Conservation (phyloP, 2,797 vertebrate genomes). For the Acipenser ruthenus region DNA sequence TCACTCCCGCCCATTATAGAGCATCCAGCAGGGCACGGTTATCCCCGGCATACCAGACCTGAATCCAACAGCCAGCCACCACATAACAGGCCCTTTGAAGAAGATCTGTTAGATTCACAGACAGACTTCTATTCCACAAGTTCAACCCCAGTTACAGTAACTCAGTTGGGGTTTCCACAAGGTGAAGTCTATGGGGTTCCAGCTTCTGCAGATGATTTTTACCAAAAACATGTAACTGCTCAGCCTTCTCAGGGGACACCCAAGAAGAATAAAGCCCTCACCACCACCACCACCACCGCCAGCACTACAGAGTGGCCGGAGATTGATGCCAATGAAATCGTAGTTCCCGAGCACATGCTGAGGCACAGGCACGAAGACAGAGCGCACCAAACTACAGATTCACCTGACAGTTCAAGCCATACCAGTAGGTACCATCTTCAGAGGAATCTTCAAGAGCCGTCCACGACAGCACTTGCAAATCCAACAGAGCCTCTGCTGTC, state of each 20-base stretch:
- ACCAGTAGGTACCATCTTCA: no score
- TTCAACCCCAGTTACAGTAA: no score
- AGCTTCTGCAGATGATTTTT: no score
- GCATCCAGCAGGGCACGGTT: slow-evolving; percentile 1
- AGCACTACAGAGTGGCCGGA: slow-evolving; percentile 9
- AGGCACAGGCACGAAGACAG: slow-evolving; percentile 7
- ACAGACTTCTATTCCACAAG: no score
- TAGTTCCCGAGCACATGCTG: slow-evolving; percentile 4
- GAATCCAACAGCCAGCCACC: no score
- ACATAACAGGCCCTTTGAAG: no score
- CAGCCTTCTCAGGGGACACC: neutral
- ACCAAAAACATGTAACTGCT: no score
- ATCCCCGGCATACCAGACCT: no score
- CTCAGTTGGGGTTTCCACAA: no score
- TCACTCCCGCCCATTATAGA: neutral
- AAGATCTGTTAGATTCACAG: no score
- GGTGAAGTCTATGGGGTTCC: no score
- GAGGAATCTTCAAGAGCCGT: slow-evolving; percentile 3
- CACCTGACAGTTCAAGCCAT: slow-evolving; percentile 2
- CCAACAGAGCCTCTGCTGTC: slow-evolving; percentile 17
- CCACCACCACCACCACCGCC: neutral
- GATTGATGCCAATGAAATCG: slow-evolving; percentile 38
- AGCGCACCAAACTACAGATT: slow-evolving; percentile 6
- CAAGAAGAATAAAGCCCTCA: slow-evolving; percentile 2
- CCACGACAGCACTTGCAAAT: slow-evolving; percentile 3